A percentile compares a stretch with the other conserved stretches of the same genome.
Conservation (phyloP, 2,113 vertebrate genomes). For the Pipra filicauda region DNA sequence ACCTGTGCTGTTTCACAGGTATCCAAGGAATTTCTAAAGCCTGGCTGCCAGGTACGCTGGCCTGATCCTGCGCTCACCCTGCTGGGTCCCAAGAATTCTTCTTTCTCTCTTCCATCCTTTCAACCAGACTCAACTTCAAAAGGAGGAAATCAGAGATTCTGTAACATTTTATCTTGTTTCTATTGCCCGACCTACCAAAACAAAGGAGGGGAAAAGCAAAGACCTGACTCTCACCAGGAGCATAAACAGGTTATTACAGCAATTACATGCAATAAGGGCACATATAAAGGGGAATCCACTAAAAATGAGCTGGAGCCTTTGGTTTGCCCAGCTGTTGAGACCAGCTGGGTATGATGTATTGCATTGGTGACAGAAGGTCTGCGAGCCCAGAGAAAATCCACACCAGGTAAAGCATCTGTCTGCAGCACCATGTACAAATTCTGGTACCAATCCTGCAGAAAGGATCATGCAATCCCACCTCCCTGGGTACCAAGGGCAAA, state of each 20-base stretch:
- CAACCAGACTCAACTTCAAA: not conserved
- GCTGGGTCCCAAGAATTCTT: not conserved
- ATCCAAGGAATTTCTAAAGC: slow-evolving; percentile 20
- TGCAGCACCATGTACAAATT: accelerated
- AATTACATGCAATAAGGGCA: not conserved
- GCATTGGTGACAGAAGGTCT: not conserved
- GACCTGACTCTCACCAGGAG: not conserved
- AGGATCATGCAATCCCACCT: accelerated
- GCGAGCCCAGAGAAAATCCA: not conserved
- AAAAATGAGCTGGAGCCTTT: not conserved
- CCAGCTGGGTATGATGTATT: not conserved
- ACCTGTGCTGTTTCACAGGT: not conserved
- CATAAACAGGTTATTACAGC: not conserved
- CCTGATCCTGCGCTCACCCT: not conserved
- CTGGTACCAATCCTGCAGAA: not conserved
- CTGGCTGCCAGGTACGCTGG: not conserved
- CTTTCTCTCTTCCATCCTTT: not conserved
- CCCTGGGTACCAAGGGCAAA: not conserved
- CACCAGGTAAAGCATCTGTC: not conserved
- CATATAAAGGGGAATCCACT: not conserved
- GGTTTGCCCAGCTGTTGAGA: not conserved
- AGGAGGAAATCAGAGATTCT: not conserved
- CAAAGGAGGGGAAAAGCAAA: slow-evolving; percentile 3
- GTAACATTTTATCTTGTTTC: not conserved
- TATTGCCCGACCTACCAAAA: not conserved